These are phyloP conservation scores for Falcaria lacertinaria DNA, from an alignment of 2,888 invertebrate species.

Conservation along the genomic window DNA sequence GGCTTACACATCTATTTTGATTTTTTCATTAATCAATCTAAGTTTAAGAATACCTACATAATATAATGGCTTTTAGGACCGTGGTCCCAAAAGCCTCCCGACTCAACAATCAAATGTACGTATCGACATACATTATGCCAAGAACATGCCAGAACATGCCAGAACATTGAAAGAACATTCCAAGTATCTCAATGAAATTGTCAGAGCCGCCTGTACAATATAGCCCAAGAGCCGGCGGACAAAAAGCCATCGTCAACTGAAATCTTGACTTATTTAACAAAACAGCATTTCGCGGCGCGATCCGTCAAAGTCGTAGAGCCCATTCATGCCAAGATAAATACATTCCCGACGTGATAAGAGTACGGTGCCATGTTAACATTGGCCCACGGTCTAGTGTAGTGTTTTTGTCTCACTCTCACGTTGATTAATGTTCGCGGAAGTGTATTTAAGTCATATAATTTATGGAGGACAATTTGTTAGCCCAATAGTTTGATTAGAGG, in stretches of 20 bases:
- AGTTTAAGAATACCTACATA: no score
- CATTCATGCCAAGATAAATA: constrained; percentile 61
- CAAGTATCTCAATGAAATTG: constrained; percentile 6
- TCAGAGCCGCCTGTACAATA: neutral
- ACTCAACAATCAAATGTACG: no score
- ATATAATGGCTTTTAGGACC: no score
- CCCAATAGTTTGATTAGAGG: constrained; percentile 16
- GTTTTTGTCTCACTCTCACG: constrained; percentile 24
- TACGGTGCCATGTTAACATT: constrained; percentile 31
- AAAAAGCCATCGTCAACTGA: constrained; percentile 29
- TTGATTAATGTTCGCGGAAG: constrained; percentile 37
- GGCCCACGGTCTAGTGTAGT: constrained; percentile 13
- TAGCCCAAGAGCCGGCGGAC: constrained; percentile 17
- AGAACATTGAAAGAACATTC: neutral
- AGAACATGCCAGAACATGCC: no score
- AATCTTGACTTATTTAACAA: constrained; percentile 57
- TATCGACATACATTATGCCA: no score
- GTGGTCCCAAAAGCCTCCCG: no score
- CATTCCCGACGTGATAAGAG: constrained; percentile 48
- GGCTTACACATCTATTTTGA: no score
- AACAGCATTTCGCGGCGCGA: constrained; percentile 45
- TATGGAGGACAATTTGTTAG: constrained; percentile 26
- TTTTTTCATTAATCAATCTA: no score
- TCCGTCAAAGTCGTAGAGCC: constrained; percentile 58
- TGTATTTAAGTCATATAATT: constrained; percentile 33